Conservation (phyloP, 2,113 vertebrate genomes). For the Semicossyphus pulcher region DNA sequence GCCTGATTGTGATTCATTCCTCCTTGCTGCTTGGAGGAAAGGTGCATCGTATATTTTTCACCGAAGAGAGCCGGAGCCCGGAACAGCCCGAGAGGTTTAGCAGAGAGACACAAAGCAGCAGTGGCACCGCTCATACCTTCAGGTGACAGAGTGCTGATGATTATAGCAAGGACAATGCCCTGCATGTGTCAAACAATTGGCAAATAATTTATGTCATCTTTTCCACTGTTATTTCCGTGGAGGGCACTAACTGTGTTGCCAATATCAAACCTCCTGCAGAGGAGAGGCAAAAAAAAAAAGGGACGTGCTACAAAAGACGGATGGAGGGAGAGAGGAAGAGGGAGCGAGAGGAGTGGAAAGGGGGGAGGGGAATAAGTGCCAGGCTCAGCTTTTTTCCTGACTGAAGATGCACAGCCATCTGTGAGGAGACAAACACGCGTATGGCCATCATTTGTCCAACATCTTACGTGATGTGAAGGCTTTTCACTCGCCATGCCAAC, state of each 20-base stretch:
- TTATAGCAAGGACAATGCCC: constrained; percentile 97
- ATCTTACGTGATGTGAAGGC: constrained; percentile 97
- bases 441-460: constrained; percentile 99
- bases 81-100: constrained; percentile 85
- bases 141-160: constrained; percentile 95
- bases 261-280: constrained; percentile 91
- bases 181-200: constrained; percentile 96
- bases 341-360: constrained; percentile 71
- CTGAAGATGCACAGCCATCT: constrained; percentile 92
- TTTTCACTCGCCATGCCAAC: constrained; percentile 97
- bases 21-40: constrained; percentile 23
- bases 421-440: constrained; percentile 93
- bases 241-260: constrained; percentile 94
- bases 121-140: constrained; percentile 91
- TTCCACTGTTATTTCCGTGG: constrained; percentile 93
- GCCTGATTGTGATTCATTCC: constrained; percentile 25
- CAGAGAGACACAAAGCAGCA: constrained; percentile 90
- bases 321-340: constrained; percentile 75
- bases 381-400: constrained; percentile 93
- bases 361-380: constrained; percentile 87
- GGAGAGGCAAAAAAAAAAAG: constrained; percentile 63
- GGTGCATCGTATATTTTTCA: constrained; percentile 30
- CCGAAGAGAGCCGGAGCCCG: constrained; percentile 51
- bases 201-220: constrained; percentile 99
- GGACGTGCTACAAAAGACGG: constrained; percentile 73